phyloP scores from a whole-genome alignment of 2,113 vertebrate genomes.

The Cololabis saira region DNA sequence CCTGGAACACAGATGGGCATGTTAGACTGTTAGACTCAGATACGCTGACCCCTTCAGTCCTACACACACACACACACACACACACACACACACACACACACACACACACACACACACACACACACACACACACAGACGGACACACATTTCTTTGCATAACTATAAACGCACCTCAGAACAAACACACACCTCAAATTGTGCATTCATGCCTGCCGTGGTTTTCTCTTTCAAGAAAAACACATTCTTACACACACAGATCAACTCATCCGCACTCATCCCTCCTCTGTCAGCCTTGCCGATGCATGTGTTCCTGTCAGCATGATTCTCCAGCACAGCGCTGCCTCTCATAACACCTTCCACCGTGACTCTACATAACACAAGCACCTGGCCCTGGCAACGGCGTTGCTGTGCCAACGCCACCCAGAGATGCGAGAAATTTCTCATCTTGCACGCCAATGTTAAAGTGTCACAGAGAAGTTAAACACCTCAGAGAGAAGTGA shows the following conservation, averaged over 20 bases:
- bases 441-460: slow-evolving; percentile 54
- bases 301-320: slow-evolving; percentile 70
- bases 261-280: slow-evolving; percentile 13
- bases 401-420: slow-evolving; percentile 70
- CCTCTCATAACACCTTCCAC: slow-evolving; percentile 62
- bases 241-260: slow-evolving; percentile 10
- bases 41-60: slow-evolving; percentile 35
- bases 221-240: slow-evolving; percentile 1
- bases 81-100: slow-evolving; percentile 15
- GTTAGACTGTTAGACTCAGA: slow-evolving; percentile 22
- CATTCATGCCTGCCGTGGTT: slow-evolving; percentile 18
- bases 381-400: slow-evolving; percentile 35
- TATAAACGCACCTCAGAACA: slow-evolving; percentile 24
- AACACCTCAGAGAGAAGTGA: slow-evolving; percentile 37
- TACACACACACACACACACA: slow-evolving; percentile 1
- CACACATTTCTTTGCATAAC: slow-evolving; percentile 22
- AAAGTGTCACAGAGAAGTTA: slow-evolving; percentile 56
- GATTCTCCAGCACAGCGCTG: slow-evolving; percentile 46
- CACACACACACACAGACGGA: slow-evolving; percentile 1
- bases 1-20: slow-evolving; percentile 40
- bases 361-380: slow-evolving; percentile 40
- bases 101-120: slow-evolving; percentile 7
- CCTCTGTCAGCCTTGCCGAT: slow-evolving; percentile 44
- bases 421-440: slow-evolving; percentile 55
- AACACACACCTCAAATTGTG: slow-evolving; percentile 30